Evolutionary conservation across 2,888 invertebrate genomes (phyloP).

Genomic region (Eumacrocentrus americanus): DNA sequence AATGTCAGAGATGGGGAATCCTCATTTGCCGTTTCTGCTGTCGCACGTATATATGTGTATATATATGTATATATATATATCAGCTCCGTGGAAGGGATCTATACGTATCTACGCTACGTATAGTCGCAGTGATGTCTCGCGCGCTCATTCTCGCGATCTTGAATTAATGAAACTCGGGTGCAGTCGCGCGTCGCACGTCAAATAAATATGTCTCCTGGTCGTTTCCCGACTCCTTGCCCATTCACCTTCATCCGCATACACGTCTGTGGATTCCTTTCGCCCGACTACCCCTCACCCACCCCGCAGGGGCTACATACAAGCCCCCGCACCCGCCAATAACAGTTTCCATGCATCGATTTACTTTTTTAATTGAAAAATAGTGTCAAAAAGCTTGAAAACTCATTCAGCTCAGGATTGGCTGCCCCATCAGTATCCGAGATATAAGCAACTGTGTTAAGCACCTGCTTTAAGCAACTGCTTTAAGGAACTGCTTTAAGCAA

Average conservation of each 20-base stretch:
- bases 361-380: too few species aligned
- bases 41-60: conserved; percentile 32
- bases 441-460: too few species aligned
- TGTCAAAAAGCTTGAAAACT: too few species aligned
- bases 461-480: too few species aligned
- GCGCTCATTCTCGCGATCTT: conserved; percentile 61
- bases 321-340: too few species aligned
- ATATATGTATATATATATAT: conserved; percentile 29
- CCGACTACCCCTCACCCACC: too few species aligned
- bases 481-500: too few species aligned
- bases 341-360: too few species aligned
- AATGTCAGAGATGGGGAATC: conserved; percentile 59
- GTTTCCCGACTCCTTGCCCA: conserved; percentile 11
- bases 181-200: conserved; percentile 62
- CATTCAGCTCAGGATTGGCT: too few species aligned
- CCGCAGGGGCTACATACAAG: too few species aligned
- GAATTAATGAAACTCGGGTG: conserved; percentile 63
- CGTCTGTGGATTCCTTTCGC: neutral
- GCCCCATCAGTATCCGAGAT: too few species aligned
- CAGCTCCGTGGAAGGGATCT: too few species aligned
- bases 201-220: conserved; percentile 60
- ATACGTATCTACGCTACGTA: conserved; percentile 46
- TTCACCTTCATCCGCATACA: conserved; percentile 10
- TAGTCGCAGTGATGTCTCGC: conserved; percentile 53
- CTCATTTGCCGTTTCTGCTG: conserved; percentile 47